A percentile compares a stretch with the other conserved stretches of the same genome.
Conservation (phyloP, 2,113 vertebrate genomes). For the Seriola dumerili region DNA sequence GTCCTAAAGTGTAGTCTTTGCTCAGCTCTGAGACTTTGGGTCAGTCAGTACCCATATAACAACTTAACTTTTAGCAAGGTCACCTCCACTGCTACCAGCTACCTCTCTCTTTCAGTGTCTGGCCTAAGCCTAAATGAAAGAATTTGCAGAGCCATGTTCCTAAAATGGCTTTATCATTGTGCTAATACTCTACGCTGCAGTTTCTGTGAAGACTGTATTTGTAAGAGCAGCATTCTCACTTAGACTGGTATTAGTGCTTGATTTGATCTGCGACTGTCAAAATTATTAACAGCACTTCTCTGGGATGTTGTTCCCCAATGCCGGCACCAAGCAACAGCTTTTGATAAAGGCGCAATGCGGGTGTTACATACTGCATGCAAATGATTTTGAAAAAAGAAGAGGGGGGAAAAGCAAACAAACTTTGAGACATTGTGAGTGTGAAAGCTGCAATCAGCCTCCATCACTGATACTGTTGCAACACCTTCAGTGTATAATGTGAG, state of each 20-base stretch:
- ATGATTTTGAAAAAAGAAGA: constrained; percentile 31
- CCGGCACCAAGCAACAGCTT: constrained; percentile 66
- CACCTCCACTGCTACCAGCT: not conserved
- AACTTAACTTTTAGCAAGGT: not conserved
- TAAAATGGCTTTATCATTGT: constrained; percentile 4
- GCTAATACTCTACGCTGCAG: not conserved
- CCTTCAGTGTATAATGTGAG: constrained; percentile 35
- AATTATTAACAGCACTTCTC: constrained; percentile 54
- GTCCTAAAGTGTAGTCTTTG: not conserved
- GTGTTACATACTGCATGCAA: constrained; percentile 65
- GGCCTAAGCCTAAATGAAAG: constrained; percentile 1
- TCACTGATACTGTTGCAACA: constrained; percentile 49
- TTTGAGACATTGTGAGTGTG: constrained; percentile 43
- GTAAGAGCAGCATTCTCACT: constrained; percentile 22
- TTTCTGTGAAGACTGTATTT: constrained; percentile 25
- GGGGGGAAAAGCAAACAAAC: constrained; percentile 19
- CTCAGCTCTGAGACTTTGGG: not conserved
- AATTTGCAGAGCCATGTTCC: constrained; percentile 9
- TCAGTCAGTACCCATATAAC: not conserved
- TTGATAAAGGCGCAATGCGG: constrained; percentile 51
- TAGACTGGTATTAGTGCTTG: constrained; percentile 14
- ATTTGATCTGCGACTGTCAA: constrained; percentile 47
- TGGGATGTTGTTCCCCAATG: constrained; percentile 37
- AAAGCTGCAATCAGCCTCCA: constrained; percentile 39
- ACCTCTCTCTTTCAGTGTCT: not conserved